Base-by-base conservation (phyloP, 2,113 vertebrate genomes). In the Lagopus leucura region DNA sequence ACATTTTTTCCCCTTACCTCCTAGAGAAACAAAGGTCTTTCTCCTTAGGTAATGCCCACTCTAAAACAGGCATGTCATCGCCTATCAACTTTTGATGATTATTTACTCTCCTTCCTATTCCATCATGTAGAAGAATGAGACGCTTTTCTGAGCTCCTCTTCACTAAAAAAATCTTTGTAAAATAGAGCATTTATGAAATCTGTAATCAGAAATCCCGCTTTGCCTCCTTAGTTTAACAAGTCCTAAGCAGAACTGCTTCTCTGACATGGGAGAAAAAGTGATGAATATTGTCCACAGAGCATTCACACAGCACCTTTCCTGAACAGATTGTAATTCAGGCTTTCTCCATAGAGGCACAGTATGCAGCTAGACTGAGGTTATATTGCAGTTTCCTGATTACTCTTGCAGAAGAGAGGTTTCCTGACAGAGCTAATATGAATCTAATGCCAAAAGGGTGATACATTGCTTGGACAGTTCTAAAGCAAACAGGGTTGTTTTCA, bases 1-100 rank as follows among this genome's bases (percentile, higher is more conserved):
- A 61, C n/a, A 65, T 6, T 72, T 88, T 66, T 78, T 27, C 34
- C 30, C 42, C 30, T 86, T 84, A 17, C 7, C 30, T 88, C 20
- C 27, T 65, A 83, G 38, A 71, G 69, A 93, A 96, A 81, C 47
- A 65, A 79, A 92, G 69, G 50, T 20, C 64, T 83, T 93, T 90
- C 47, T 86, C 28, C 79, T 82, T 70, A 83, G 36, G 61, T 78
- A 90, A 78, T 72, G 40, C 45, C 40, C 54, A 42, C 30, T 92
- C 61, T 77, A 89, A 89, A 93, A 43, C 20, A 90, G 34, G 54
- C 30, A 52, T 45, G 14, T 52, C 80, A 57, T 88, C 65, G 75
- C 28, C 57, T 55, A 81, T 79, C 61, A 72, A 42, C 61, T 76
- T 94, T 84, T 93, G 74, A 88, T 72, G 13, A 81, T 24, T 79